Base-by-base conservation (phyloP, 2,113 vertebrate species). In the Telmatochromis brachygnathus region DNA sequence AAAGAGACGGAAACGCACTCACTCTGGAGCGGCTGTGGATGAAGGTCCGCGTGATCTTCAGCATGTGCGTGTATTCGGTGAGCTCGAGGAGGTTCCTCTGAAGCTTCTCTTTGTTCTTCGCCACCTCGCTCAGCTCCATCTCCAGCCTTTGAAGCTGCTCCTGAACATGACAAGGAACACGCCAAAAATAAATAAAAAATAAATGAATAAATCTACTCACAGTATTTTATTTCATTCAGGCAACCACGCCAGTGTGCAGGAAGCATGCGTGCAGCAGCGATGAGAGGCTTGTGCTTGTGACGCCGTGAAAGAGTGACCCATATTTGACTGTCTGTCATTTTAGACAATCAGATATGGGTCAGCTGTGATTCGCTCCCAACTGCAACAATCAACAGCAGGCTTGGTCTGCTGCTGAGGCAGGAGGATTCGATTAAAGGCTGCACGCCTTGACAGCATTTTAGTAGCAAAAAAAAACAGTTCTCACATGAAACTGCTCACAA, bases 91-190 rank as follows among this genome's bases (percentile, higher is more conserved):
- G 95, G 95, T 99, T 99, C 83, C 94, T 97, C 91, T 95, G 96
- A 91, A 99, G 90, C 83, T 98, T 99, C 81, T 99, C 98, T 92
- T 99, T 99, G 96, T 99, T 99, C 88, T 96, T 98, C 4, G 97
- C 97, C 60, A 99, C 97, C 93, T 99, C 98, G 3, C 98, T 97
- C 90, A 99, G 94, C 90, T 99, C 98, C 86, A 97, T 96, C 93
- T 99, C 98, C 15, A 99, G 96, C 89, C 99, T 97, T 95, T 99
- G 98, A 51, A 99, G 92, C 90, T 99, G 98, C 88, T 99, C 99
- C 99, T 99, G 87, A 35, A 89, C 21, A 49, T 19, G 33, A 85
- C 35, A 90, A 15, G 23, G 12, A 79, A 75, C 65, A 73, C 10
- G 1, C 4, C 9, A 77, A 30, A 81, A 19, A 30, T 13, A 30